A percentile compares a stretch with the other conserved stretches of the same genome.
phyloP scores from a whole-genome alignment of 2,113 vertebrate species.

The Conger conger region DNA sequence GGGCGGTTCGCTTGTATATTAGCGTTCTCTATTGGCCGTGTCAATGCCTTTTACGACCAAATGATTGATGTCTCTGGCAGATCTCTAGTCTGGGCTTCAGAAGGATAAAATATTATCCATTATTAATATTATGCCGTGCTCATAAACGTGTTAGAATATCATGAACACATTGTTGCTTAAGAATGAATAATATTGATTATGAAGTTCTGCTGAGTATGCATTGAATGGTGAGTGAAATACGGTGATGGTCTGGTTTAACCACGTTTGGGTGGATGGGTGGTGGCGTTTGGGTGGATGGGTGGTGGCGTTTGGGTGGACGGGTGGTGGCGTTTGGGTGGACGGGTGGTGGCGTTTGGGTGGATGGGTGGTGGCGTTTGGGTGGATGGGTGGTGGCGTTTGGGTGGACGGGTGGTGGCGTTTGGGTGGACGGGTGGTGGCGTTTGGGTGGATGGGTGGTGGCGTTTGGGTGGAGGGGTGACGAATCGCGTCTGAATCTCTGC shows the following conservation, averaged over 20 bases:
- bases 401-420: too few relatives aligned
- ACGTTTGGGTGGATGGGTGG: background rate
- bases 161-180: background rate
- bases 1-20: background rate
- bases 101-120: background rate
- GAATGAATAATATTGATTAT: background rate
- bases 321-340: too few relatives aligned
- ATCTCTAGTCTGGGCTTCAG: background rate
- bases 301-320: too few relatives aligned
- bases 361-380: too few relatives aligned
- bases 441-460: background rate
- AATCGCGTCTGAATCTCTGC: background rate
- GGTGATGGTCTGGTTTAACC: background rate
- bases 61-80: background rate
- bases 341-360: too few relatives aligned
- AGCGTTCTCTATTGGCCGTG: slow-evolving; percentile 45
- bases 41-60: background rate
- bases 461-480: background rate
- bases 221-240: background rate
- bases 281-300: too few relatives aligned
- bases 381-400: too few relatives aligned
- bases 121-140: background rate
- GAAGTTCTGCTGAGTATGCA: background rate
- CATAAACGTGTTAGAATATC: background rate
- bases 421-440: too few relatives aligned